phyloP scores from a whole-genome alignment of 2,888 invertebrate genomes.

The Steinernema carpocapsae region DNA sequence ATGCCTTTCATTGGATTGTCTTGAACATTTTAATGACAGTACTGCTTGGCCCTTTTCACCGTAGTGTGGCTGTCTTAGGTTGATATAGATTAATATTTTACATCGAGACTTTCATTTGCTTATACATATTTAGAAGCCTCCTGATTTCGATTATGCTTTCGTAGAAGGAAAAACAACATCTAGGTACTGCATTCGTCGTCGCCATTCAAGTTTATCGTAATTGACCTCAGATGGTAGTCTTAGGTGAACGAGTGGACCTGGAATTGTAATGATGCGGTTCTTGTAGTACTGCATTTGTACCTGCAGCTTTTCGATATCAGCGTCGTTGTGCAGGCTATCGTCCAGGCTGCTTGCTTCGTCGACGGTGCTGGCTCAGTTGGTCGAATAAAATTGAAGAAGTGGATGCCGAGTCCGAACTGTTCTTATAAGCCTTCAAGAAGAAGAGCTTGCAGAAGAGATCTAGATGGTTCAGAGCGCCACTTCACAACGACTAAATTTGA shows the following conservation, averaged over 20 bases:
- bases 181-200: conserved; percentile 56
- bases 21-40: too few relatives aligned
- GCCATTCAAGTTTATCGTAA: conserved; percentile 51
- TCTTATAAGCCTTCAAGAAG: conserved; percentile 57
- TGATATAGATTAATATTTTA: too few relatives aligned
- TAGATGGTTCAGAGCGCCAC: too few relatives aligned
- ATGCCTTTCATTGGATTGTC: too few relatives aligned
- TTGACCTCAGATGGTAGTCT: conserved; percentile 63
- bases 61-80: too few relatives aligned
- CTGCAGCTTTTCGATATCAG: background rate
- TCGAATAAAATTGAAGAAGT: conserved; percentile 45
- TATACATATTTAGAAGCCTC: too few relatives aligned
- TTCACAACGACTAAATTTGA: too few relatives aligned
- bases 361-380: background rate
- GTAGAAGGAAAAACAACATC: too few relatives aligned
- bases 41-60: too few relatives aligned
- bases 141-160: too few relatives aligned
- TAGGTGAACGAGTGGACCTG: conserved; percentile 68
- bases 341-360: background rate
- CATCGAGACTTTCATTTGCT: too few relatives aligned
- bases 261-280: conserved; percentile 48
- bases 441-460: conserved; percentile 48
- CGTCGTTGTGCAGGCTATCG: background rate
- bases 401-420: conserved; percentile 51
- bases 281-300: conserved; percentile 41